These are phyloP conservation scores for Nasonia vitripennis DNA, from an alignment of 1,140 invertebrate species.

Conservation along the genomic window DNA sequence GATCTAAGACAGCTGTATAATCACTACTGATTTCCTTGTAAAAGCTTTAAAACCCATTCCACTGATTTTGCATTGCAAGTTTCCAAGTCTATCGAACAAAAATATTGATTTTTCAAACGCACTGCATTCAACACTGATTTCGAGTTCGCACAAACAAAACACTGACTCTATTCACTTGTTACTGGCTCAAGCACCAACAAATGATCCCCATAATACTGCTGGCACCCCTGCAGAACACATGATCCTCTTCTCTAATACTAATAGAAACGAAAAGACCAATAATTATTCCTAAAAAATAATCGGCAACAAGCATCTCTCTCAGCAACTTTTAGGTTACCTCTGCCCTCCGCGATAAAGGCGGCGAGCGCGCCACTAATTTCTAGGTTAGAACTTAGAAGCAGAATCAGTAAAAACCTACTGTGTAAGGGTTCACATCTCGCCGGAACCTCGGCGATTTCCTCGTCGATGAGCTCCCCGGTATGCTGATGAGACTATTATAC, in stretches of 20 bases:
- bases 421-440: slow-evolving; percentile 22
- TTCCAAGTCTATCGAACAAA: background rate
- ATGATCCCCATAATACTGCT: background rate
- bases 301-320: background rate
- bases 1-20: no score
- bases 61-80: background rate
- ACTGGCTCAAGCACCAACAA: background rate
- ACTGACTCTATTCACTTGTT: background rate
- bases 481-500: background rate
- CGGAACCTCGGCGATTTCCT: background rate
- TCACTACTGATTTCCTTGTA: background rate
- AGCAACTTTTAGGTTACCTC: background rate
- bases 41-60: background rate
- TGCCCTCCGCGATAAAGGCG: background rate
- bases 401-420: background rate
- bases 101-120: background rate
- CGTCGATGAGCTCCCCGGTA: background rate
- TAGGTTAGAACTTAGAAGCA: slow-evolving; percentile 36
- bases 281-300: background rate
- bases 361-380: background rate
- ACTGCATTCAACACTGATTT: background rate
- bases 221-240: background rate
- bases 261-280: background rate
- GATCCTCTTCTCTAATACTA: background rate
- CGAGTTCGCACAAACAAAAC: background rate